Evolutionary conservation across 2,797 vertebrate genomes (phyloP).

Genomic region (Poecilia velifera): DNA sequence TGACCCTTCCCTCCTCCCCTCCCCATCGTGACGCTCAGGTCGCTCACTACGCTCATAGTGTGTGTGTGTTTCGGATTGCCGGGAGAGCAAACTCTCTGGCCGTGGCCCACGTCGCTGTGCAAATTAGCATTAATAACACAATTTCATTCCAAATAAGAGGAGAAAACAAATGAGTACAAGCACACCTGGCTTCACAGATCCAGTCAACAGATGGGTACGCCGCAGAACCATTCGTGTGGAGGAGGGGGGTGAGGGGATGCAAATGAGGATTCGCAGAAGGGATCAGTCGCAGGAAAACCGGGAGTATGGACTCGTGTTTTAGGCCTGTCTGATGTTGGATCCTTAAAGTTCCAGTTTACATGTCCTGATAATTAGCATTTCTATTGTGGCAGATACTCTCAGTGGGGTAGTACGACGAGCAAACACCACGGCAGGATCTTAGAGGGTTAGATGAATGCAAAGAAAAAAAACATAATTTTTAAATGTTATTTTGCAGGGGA

Average conservation of each 20-base stretch:
- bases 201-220: constrained; percentile 61
- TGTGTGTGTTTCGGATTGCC: constrained; percentile 3
- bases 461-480: no score
- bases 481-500: neutral
- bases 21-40: constrained; percentile 19
- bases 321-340: constrained; percentile 29
- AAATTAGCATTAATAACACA: constrained; percentile 67
- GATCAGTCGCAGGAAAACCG: constrained; percentile 35
- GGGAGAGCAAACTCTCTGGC: constrained; percentile 2
- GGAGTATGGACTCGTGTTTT: constrained; percentile 28
- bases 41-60: neutral
- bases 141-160: constrained; percentile 62
- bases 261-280: constrained; percentile 48
- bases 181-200: constrained; percentile 65
- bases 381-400: constrained; percentile 13
- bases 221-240: constrained; percentile 43
- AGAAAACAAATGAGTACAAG: constrained; percentile 56
- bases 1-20: constrained; percentile 32
- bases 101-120: constrained; percentile 41
- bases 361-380: constrained; percentile 16
- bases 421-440: constrained; percentile 34
- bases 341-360: constrained; percentile 28
- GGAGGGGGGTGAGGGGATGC: constrained; percentile 13
- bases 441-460: neutral
- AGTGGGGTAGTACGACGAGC: constrained; percentile 12